These are phyloP conservation scores for Papilio polytes DNA, from an alignment of 1,140 invertebrate genomes.

Conservation along the genomic window DNA sequence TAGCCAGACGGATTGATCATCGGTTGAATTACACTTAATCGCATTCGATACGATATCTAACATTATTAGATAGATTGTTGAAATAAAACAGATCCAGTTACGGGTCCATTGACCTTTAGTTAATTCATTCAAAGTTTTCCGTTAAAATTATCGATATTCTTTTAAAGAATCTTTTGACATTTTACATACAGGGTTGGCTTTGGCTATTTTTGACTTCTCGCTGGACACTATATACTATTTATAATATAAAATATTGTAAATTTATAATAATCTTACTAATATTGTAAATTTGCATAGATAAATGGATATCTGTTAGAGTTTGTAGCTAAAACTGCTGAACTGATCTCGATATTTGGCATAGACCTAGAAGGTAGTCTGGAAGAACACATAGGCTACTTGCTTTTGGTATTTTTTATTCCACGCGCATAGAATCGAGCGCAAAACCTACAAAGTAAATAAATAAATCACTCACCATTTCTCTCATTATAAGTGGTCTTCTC, in stretches of 20 bases:
- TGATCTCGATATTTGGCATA: no score
- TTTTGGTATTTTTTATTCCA: no score
- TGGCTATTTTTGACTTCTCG: no score
- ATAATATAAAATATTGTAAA: background rate
- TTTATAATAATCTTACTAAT: background rate
- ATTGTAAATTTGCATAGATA: no score
- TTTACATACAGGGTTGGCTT: background rate
- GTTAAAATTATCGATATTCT: background rate
- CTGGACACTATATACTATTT: no score
- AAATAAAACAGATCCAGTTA: background rate
- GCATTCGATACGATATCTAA: background rate
- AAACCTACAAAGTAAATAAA: no score
- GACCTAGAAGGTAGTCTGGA: no score
- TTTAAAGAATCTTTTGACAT: background rate
- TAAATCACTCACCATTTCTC: conserved; percentile 58
- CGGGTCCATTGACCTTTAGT: background rate
- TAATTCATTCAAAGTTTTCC: background rate
- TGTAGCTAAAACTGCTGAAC: no score
- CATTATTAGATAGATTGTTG: background rate
- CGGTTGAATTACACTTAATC: background rate
- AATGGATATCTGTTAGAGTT: no score
- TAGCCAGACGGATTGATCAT: conserved; percentile 7
- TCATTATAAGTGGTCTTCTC: conserved; percentile 68
- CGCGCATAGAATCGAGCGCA: no score
- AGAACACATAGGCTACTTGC: no score